These are phyloP conservation scores for Drosophila pseudotalamancana DNA, from an alignment of 2,888 invertebrate genomes.

Conservation along the genomic window DNA sequence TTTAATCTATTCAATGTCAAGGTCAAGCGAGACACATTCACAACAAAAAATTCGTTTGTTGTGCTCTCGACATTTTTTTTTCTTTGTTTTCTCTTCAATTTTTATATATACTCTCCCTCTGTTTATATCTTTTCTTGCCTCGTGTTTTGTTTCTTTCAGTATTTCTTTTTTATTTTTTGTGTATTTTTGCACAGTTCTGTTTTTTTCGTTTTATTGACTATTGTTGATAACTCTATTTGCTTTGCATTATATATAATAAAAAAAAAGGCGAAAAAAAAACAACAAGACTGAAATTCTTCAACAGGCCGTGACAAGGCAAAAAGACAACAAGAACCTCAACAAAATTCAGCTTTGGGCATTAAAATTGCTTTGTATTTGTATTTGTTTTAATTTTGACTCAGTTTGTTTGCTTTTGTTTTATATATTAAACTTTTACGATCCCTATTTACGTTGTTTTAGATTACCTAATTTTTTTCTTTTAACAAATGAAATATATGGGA, in stretches of 20 bases:
- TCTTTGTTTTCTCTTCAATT: constrained; percentile 18
- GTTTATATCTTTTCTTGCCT: constrained; percentile 34
- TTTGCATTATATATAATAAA: constrained; percentile 33
- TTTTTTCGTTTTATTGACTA: constrained; percentile 49
- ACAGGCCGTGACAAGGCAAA: constrained; percentile 51
- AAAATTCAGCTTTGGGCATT: constrained; percentile 28
- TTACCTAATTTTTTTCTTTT: constrained; percentile 15
- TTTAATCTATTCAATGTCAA: constrained; percentile 79
- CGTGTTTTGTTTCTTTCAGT: background rate
- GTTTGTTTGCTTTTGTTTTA: constrained; percentile 16
- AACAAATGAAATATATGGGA: background rate
- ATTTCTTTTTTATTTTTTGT: constrained; percentile 13
- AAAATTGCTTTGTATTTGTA: constrained; percentile 39
- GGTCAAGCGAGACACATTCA: constrained; percentile 55
- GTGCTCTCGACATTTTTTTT: constrained; percentile 40
- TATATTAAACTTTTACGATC: constrained; percentile 1
- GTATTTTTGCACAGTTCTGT: constrained; percentile 28
- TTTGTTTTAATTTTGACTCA: constrained; percentile 19
- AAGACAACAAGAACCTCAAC: constrained; percentile 17
- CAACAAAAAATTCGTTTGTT: constrained; percentile 64
- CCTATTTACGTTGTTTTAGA: constrained; percentile 20
- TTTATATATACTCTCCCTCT: constrained; percentile 33
- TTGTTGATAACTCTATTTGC: constrained; percentile 79
- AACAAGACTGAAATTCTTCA: constrained; percentile 32
- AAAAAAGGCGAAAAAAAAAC: constrained; percentile 1